Base-by-base conservation (phyloP, 2,797 vertebrate genomes). In the Rhabdophis nuchalis region DNA sequence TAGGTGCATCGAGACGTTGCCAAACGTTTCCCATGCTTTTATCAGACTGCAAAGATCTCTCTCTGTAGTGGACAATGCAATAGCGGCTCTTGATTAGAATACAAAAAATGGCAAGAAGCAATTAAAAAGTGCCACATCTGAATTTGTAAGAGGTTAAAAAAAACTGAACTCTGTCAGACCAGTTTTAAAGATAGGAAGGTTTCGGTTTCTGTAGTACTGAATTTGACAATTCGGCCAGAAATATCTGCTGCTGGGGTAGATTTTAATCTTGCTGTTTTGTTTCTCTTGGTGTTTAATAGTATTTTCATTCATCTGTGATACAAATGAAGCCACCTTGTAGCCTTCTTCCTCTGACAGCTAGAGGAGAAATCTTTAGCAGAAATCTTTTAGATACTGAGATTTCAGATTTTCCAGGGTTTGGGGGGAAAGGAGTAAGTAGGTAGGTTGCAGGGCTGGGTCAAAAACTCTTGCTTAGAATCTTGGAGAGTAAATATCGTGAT, bases 171-270 rank as follows among this genome's bases (percentile, higher is more conserved):
- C 50, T 52, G 12, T 89, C 29, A 93, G 92, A 92, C 36, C 90
- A 91, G 89, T 93, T 68, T 64, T 87, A 91, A 92, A 93, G 93
- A 92, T 92, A 95, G 91, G 85, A 91, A 8, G 6, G 29, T 92
- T 68, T 94, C 93, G 91, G 3, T 88, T 94, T 94, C 77, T 16
- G n/a, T 72, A 41, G 58, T 58, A 60, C 82, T 52, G 53, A 11
- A 82, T 82, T 46, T 72, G 89, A 89, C 92, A 77, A 93, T 87
- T 52, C 25, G 90, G 88, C 60, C 77, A 25, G 20, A 82, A 82
- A 82, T 5, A 11, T 82, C 36, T 11, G 1, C 20, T 82, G 72
- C 72, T 82, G 20, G 4, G 36, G 77, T 12, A 46, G 36, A 25
- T 29, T 32, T 46, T 46, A 25, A 9, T 29, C 23, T 29, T n/a